Evolutionary conservation across 2,797 vertebrate species (phyloP).

Genomic region (Trachops cirrhosus): DNA sequence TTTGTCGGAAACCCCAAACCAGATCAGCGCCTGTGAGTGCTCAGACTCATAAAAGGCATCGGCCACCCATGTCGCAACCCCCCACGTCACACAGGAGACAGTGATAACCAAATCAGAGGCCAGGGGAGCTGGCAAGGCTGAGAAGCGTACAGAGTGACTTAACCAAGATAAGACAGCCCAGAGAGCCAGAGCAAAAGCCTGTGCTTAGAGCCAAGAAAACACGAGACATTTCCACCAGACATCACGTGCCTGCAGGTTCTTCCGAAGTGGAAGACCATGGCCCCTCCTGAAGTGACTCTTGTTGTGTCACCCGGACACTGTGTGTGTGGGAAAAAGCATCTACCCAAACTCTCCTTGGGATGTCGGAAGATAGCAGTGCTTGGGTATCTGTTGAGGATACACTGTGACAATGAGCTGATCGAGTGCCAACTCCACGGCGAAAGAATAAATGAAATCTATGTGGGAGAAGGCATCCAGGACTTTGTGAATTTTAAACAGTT

Average conservation of each 20-base stretch:
- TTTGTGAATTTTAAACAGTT: slow-evolving; percentile 50
- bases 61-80: neutral
- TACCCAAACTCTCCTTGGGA: neutral
- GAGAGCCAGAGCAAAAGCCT: neutral
- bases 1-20: neutral
- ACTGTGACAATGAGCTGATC: neutral
- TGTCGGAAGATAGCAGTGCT: neutral
- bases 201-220: neutral
- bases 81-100: neutral
- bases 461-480: slow-evolving; percentile 16
- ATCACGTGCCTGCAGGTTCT: neutral
- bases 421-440: neutral
- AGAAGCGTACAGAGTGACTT: neutral
- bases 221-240: neutral
- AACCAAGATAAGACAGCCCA: neutral
- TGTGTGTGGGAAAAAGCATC: neutral
- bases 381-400: neutral
- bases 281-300: neutral
- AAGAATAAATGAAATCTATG: neutral
- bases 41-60: neutral
- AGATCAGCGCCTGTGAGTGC: neutral
- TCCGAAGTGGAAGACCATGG: neutral
- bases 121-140: neutral
- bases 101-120: neutral
- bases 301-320: neutral